Conservation (phyloP, 2,113 vertebrate species). For the Calyptomena viridis region DNA sequence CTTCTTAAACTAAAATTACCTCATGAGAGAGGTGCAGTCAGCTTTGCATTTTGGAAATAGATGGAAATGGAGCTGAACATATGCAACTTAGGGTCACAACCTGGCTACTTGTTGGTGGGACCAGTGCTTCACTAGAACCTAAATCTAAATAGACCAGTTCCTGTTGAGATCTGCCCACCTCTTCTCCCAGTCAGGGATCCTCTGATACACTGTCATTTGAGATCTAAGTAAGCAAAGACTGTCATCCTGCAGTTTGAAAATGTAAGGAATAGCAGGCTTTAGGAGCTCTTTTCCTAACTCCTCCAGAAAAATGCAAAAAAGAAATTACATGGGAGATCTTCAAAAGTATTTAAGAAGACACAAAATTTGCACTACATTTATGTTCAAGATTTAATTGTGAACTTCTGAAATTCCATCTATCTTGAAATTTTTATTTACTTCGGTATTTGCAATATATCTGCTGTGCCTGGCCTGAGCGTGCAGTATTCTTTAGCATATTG, state of each 20-base stretch:
- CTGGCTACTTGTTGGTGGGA: not conserved
- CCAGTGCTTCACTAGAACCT: not conserved
- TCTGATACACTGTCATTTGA: not conserved
- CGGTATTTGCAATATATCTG: not conserved
- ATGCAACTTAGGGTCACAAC: not conserved
- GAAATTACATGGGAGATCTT: not conserved
- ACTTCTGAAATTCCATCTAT: not conserved
- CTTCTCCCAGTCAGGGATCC: not conserved
- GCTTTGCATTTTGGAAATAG: not conserved
- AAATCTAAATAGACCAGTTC: not conserved
- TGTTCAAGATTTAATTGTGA: not conserved
- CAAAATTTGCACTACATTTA: not conserved
- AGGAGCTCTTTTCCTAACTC: not conserved
- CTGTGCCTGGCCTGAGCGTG: not conserved
- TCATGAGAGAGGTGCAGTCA: not conserved
- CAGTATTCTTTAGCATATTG: not conserved
- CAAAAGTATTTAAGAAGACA: not conserved
- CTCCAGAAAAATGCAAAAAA: not conserved
- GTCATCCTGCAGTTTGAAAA: not conserved
- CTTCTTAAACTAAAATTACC: not conserved
- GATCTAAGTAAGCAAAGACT: not conserved
- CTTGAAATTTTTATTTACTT: not conserved
- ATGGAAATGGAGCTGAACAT: not conserved
- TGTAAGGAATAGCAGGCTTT: not conserved
- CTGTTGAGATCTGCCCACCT: not conserved